These are phyloP conservation scores for Tapirus terrestris DNA, from an alignment of 2,113 vertebrate genomes.

Conservation along the genomic window DNA sequence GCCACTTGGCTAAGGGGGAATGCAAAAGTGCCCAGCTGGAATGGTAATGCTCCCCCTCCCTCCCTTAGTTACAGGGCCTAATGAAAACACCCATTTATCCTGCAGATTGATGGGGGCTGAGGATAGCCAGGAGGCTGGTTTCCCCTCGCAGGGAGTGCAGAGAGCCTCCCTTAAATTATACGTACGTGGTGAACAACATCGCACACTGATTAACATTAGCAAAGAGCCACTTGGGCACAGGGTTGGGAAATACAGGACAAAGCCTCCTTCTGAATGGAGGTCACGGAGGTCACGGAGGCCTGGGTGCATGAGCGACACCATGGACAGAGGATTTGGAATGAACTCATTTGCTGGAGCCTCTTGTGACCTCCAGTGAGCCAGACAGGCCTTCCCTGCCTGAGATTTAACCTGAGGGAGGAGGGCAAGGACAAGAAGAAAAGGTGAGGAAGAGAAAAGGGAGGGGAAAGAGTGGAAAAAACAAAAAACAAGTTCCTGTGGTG, in stretches of 20 bases:
- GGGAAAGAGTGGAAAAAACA: not conserved
- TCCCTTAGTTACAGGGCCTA: not conserved
- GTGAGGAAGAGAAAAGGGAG: not conserved
- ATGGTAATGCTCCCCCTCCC: too few species aligned
- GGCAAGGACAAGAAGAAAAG: not conserved
- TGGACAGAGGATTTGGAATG: not conserved
- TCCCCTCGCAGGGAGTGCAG: not conserved
- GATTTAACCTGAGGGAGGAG: not conserved
- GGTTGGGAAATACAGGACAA: not conserved
- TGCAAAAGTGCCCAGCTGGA: not conserved
- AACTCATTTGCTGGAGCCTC: not conserved
- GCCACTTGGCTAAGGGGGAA: not conserved
- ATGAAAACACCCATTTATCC: conserved; percentile 48
- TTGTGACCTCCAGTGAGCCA: not conserved
- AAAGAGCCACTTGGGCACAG: not conserved
- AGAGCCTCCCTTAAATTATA: conserved; percentile 18
- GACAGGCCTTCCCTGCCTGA: not conserved
- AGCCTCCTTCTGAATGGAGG: not conserved
- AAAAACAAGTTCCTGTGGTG: not conserved
- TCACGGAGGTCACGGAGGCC: too few species aligned
- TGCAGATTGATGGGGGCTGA: conserved; percentile 1
- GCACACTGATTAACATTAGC: not conserved
- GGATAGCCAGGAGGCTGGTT: not conserved
- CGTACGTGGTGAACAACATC: not conserved
- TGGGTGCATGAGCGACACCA: not conserved